Percentiles rank a stretch among this genome's conserved stretches.
phyloP scores from a whole-genome alignment of 2,113 vertebrate genomes.

The Neogobius melanostomus region DNA sequence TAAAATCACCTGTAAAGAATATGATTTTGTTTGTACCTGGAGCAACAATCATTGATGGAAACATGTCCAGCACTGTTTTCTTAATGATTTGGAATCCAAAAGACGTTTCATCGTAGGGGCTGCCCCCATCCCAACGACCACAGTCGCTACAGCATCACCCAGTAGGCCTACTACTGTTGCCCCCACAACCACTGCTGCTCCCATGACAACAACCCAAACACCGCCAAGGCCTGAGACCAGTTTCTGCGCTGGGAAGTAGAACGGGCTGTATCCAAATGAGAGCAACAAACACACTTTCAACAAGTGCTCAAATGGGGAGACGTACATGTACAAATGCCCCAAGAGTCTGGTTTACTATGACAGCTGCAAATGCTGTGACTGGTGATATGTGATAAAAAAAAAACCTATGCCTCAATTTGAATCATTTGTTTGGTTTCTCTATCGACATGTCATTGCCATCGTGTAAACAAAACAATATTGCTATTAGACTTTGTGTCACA shows the following conservation, averaged over 20 bases:
- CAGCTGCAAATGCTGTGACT: conserved; percentile 60
- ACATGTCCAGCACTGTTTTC: conserved; percentile 83
- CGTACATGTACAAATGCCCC: conserved; percentile 47
- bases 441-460: neutral
- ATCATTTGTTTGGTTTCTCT: neutral
- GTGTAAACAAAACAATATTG: neutral
- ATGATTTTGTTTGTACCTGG: conserved; percentile 80
- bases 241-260: conserved; percentile 52
- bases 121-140: too few relatives aligned
- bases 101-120: conserved; percentile 80
- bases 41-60: conserved; percentile 83
- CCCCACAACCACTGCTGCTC: neutral
- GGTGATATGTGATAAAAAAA: conserved; percentile 15
- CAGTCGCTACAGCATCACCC: too few relatives aligned
- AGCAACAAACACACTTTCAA: conserved; percentile 43
- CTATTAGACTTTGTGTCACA: too few relatives aligned
- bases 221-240: conserved; percentile 17
- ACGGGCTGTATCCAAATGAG: conserved; percentile 45
- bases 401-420: neutral
- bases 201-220: conserved; percentile 11
- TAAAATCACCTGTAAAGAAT: neutral
- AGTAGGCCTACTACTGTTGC: neutral
- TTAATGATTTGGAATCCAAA: conserved; percentile 88
- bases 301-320: conserved; percentile 42
- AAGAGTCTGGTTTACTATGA: conserved; percentile 46